Percentiles rank a stretch among this genome's conserved stretches.
Conservation (phyloP, 2,888 invertebrate species). For the Lasius fuliginosus region DNA sequence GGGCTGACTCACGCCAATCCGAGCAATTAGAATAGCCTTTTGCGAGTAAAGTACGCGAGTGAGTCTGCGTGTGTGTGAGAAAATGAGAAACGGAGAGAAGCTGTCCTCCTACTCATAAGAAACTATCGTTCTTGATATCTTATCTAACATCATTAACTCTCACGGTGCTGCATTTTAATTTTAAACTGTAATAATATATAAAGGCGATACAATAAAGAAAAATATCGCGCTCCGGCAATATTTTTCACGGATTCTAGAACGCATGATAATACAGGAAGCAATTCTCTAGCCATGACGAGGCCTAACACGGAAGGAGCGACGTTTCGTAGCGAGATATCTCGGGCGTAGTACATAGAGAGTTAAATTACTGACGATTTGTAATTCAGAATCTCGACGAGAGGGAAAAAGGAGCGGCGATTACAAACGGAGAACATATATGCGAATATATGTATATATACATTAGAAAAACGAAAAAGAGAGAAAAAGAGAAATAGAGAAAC, state of each 20-base stretch:
- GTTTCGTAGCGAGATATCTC: conserved; percentile 32
- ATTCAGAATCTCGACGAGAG: conserved; percentile 48
- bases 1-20: conserved; percentile 68
- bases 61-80: conserved; percentile 2
- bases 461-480: not conserved
- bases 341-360: conserved; percentile 37
- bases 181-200: not conserved
- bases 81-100: conserved; percentile 15
- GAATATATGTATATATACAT: not conserved
- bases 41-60: conserved; percentile 35
- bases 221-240: not conserved
- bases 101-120: not conserved
- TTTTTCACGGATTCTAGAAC: not conserved
- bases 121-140: conserved; percentile 23
- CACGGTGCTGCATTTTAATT: not conserved
- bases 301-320: conserved; percentile 32
- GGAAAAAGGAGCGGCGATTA: conserved; percentile 26
- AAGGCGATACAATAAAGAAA: not conserved
- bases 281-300: conserved; percentile 41
- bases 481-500: conserved; percentile 1
- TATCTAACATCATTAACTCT: not conserved
- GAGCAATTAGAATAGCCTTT: conserved; percentile 68
- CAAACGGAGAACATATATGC: not conserved
- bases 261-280: conserved; percentile 24
- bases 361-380: conserved; percentile 59